Conservation (phyloP, 2,113 vertebrate species). For the Tenebrosternarchus preto region DNA sequence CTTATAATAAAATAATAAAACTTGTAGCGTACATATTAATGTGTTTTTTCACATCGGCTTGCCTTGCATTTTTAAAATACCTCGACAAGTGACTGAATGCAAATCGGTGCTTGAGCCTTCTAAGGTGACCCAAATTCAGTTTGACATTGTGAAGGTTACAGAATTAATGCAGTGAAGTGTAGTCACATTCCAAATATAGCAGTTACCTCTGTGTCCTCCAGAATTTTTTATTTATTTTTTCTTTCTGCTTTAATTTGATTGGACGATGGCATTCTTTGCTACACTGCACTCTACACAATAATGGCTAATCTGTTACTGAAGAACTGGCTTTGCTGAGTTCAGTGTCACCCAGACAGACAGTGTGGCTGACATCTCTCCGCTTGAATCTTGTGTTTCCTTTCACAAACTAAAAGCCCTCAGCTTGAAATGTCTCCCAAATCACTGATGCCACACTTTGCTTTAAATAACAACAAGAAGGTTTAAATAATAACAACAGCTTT, state of each 20-base stretch:
- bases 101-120: constrained; percentile 25
- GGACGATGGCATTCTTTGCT: constrained; percentile 43
- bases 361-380: constrained; percentile 18
- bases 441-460: not conserved
- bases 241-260: constrained; percentile 51
- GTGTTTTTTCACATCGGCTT: not conserved
- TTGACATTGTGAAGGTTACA: constrained; percentile 61
- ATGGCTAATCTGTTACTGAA: constrained; percentile 34
- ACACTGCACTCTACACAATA: constrained; percentile 38
- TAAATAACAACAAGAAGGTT: not conserved
- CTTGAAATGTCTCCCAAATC: constrained; percentile 2
- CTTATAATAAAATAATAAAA: not conserved
- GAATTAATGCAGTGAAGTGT: constrained; percentile 55
- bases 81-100: constrained; percentile 16
- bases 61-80: constrained; percentile 5
- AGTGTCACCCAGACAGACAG: constrained; percentile 23
- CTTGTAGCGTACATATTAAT: not conserved
- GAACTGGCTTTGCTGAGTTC: constrained; percentile 40
- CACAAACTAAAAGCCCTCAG: constrained; percentile 9
- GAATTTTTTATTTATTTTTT: too few species aligned
- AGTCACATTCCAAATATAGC: constrained; percentile 58
- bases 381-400: constrained; percentile 32
- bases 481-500: constrained; percentile 2
- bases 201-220: constrained; percentile 40
- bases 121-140: constrained; percentile 53